Conservation (phyloP, 1,140 invertebrate genomes). For the Centruroides vittatus region DNA sequence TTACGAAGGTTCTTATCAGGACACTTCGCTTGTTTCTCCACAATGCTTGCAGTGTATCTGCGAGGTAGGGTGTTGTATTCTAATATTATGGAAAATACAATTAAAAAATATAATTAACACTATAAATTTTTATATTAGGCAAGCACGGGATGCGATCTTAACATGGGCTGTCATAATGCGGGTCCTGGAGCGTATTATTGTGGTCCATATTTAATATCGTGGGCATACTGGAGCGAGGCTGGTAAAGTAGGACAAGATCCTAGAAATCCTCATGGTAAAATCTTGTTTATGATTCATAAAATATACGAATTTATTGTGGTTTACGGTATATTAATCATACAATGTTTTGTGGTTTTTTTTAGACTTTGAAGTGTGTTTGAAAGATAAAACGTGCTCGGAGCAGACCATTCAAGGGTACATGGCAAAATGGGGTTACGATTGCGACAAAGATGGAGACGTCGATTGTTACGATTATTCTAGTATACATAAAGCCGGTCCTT, state of each 20-base stretch:
- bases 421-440: slow-evolving; percentile 62
- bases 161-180: slow-evolving; percentile 16
- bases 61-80: too few species aligned
- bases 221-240: slow-evolving; percentile 57
- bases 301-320: too few species aligned
- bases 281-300: too few species aligned
- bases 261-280: slow-evolving; percentile 7
- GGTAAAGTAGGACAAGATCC: slow-evolving; percentile 50
- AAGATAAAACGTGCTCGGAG: slow-evolving; percentile 56
- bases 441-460: slow-evolving; percentile 55
- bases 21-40: too few species aligned
- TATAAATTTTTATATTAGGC: slow-evolving; percentile 2
- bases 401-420: slow-evolving; percentile 59
- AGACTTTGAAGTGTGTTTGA: slow-evolving; percentile 56
- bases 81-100: too few species aligned
- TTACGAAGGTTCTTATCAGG: too few species aligned
- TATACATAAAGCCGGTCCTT: slow-evolving; percentile 42
- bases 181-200: slow-evolving; percentile 32
- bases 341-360: not conserved
- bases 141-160: slow-evolving; percentile 15
- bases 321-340: too few species aligned
- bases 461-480: slow-evolving; percentile 66
- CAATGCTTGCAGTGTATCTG: too few species aligned
- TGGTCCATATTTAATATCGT: slow-evolving; percentile 70
- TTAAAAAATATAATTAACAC: too few species aligned